A percentile compares a stretch with the other conserved stretches of the same genome.
phyloP scores from a whole-genome alignment of 1,140 invertebrate species.

The Saccostrea echinata region DNA sequence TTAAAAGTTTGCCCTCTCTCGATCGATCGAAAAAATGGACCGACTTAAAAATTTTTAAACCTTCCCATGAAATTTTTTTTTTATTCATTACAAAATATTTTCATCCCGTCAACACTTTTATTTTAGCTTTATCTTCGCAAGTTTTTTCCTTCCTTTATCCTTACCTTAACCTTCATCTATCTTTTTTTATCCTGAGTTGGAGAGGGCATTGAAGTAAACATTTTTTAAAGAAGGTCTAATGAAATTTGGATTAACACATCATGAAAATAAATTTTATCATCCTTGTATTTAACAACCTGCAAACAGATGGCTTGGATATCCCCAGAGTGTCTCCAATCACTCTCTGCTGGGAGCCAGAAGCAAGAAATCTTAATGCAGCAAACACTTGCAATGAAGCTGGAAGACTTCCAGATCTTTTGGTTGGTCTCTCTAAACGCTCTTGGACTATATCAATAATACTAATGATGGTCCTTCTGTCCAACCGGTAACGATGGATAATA shows the following conservation, averaged over 20 bases:
- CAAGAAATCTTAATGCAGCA: not conserved
- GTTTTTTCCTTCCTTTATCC: not conserved
- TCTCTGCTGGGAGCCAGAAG: constrained; percentile 1
- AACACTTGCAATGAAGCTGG: not conserved
- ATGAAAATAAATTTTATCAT: not conserved
- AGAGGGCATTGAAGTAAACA: not conserved
- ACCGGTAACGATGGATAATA: not conserved
- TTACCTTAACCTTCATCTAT: not conserved
- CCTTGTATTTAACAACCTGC: not conserved
- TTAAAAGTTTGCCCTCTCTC: not conserved
- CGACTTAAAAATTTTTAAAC: not conserved
- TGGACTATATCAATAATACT: not conserved
- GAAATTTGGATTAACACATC: not conserved
- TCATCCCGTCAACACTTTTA: not conserved
- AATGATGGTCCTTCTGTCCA: not conserved
- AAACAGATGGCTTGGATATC: not conserved
- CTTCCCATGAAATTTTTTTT: not conserved
- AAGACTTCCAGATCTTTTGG: not conserved
- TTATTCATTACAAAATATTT: not conserved
- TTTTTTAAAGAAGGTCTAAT: not conserved
- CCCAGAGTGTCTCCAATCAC: not conserved
- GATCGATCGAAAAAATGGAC: not conserved
- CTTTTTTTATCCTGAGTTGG: not conserved
- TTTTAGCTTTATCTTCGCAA: not conserved
- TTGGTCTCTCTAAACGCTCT: not conserved